These are phyloP conservation scores for Gadus chalcogrammus DNA, from an alignment of 2,113 vertebrate genomes.

Conservation along the genomic window DNA sequence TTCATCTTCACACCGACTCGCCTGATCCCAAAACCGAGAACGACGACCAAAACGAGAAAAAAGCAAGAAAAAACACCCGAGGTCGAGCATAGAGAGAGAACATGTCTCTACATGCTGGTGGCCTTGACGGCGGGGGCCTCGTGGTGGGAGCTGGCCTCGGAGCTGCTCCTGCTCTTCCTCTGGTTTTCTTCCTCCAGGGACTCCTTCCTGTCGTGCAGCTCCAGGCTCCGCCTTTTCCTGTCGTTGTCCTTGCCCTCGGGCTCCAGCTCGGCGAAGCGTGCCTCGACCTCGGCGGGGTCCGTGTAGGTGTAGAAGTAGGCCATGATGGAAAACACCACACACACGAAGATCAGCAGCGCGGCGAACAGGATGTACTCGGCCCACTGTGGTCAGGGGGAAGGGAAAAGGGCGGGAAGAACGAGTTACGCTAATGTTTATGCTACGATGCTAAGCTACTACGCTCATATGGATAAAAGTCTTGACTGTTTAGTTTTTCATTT, in stretches of 20 bases:
- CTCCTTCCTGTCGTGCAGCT: slow-evolving; percentile 28
- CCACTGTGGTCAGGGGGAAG: slow-evolving; percentile 74
- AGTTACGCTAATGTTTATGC: too few species aligned
- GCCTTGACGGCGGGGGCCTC: slow-evolving; percentile 49
- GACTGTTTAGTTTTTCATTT: too few species aligned
- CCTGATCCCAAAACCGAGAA: neutral
- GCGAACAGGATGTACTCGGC: slow-evolving; percentile 92
- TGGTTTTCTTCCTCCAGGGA: neutral
- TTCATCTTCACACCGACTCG: neutral
- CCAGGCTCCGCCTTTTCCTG: slow-evolving; percentile 35
- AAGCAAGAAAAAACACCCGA: slow-evolving; percentile 21
- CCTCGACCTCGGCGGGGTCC: slow-evolving; percentile 83
- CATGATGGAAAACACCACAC: slow-evolving; percentile 86
- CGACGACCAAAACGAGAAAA: neutral
- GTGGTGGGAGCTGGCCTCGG: neutral
- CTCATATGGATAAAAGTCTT: too few species aligned
- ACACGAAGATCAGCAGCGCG: slow-evolving; percentile 80
- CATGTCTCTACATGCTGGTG: too few species aligned
- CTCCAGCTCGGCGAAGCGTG: slow-evolving; percentile 59
- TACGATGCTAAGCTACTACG: too few species aligned
- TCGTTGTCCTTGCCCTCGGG: slow-evolving; percentile 41
- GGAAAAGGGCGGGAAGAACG: neutral
- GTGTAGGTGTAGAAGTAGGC: slow-evolving; percentile 87
- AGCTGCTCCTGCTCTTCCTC: slow-evolving; percentile 18
- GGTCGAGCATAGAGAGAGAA: too few species aligned